A percentile compares a stretch with the other conserved stretches of the same genome.
These are phyloP conservation scores for Acropora yongei DNA, from an alignment of 64 coral and sea anemone species.

Conservation along the genomic window DNA sequence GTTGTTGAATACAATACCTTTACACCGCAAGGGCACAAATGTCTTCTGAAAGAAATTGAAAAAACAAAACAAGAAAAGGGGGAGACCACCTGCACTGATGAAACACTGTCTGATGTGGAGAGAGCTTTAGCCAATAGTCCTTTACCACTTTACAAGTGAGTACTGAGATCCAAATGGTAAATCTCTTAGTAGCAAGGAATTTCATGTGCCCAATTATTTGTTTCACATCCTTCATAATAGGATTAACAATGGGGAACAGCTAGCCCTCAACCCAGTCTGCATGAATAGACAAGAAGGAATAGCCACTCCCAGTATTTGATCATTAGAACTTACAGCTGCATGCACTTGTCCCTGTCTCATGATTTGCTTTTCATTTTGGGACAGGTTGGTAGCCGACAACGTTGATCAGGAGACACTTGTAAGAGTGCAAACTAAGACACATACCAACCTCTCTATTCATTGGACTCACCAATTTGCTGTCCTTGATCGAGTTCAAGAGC, in stretches of 20 bases:
- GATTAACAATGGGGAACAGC: too few relatives aligned
- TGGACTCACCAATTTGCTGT: conserved; percentile 69
- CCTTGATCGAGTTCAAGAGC: conserved; percentile 33
- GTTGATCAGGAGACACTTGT: conserved; percentile 59
- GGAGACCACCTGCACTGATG: conserved; percentile 18
- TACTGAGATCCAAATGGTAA: background rate
- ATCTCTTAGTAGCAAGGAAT: background rate
- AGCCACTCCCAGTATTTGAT: too few relatives aligned
- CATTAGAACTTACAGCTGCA: too few relatives aligned
- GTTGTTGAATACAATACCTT: background rate
- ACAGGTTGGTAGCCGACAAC: conserved; percentile 62
- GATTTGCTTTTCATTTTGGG: conserved; percentile 9
- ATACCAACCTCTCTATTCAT: conserved; percentile 52
- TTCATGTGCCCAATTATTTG: too few relatives aligned
- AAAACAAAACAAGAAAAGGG: conserved; percentile 6
- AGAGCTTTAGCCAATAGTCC: conserved; percentile 6
- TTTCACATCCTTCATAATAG: too few relatives aligned
- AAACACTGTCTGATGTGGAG: conserved; percentile 13
- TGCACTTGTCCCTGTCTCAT: conserved; percentile 16
- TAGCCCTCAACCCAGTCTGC: too few relatives aligned
- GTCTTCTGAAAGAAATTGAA: conserved; percentile 2
- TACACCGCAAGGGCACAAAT: conserved; percentile 1
- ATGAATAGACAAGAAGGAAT: too few relatives aligned
- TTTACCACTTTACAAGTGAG: conserved; percentile 10
- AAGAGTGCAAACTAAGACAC: conserved; percentile 44